These are phyloP conservation scores for Rhegmatorhina hoffmannsi DNA, from an alignment of 2,113 vertebrate genomes.

Conservation along the genomic window DNA sequence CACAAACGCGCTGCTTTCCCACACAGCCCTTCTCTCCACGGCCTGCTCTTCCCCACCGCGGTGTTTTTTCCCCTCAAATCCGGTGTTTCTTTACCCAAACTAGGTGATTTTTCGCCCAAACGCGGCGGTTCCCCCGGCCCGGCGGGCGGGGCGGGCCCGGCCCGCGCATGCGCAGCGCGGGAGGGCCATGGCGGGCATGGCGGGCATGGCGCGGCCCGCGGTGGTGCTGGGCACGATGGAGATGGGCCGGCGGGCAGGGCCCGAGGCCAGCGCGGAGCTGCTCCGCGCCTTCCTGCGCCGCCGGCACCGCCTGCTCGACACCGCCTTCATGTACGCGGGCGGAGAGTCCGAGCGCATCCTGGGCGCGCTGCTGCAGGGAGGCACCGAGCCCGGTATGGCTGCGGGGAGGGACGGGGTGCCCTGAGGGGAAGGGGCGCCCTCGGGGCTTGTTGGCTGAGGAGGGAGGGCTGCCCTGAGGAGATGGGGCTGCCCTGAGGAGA, in stretches of 20 bases:
- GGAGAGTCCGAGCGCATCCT: constrained; percentile 87
- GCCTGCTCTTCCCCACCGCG: too few relatives aligned
- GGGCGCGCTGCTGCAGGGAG: constrained; percentile 79
- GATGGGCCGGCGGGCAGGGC: constrained; percentile 84
- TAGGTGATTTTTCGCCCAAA: too few relatives aligned
- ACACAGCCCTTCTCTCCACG: too few relatives aligned
- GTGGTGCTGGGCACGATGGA: constrained; percentile 89
- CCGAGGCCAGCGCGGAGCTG: constrained; percentile 73
- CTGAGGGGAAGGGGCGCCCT: neutral
- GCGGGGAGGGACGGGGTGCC: too few relatives aligned
- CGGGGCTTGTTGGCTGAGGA: neutral
- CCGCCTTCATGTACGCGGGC: constrained; percentile 86
- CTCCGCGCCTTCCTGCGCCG: constrained; percentile 79
- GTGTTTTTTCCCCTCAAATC: too few relatives aligned
- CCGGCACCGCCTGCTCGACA: constrained; percentile 83
- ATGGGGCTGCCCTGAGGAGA: neutral
- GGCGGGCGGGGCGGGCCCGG: neutral
- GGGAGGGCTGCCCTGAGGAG: neutral
- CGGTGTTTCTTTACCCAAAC: neutral
- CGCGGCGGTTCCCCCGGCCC: too few relatives aligned
- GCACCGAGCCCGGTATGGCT: neutral
- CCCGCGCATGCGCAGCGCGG: neutral
- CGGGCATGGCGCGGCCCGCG: constrained; percentile 18
- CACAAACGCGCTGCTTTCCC: too few relatives aligned
- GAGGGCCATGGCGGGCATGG: neutral